phyloP scores from a whole-genome alignment of 1,140 invertebrate species.

The Augochlora pura region DNA sequence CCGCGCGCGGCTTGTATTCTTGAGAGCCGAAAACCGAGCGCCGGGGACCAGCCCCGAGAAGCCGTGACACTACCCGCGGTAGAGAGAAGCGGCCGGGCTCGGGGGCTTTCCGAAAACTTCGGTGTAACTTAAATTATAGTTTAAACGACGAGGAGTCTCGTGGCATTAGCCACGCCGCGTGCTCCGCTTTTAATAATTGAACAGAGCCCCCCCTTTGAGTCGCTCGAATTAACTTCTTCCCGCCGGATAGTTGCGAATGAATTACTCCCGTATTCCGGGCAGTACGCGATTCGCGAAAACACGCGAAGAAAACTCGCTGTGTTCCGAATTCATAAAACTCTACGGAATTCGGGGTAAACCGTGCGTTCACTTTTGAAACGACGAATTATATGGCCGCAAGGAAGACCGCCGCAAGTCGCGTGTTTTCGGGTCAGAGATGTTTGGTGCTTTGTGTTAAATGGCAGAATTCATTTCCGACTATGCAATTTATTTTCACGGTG shows the following conservation, averaged over 20 bases:
- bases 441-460: no score
- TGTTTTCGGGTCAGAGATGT: no score
- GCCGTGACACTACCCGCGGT: background rate
- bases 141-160: slow-evolving; percentile 44
- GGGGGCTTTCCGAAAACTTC: slow-evolving; percentile 11
- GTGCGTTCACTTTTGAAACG: no score
- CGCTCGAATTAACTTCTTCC: background rate
- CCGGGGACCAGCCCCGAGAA: background rate
- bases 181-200: slow-evolving; percentile 49
- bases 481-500: no score
- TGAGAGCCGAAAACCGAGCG: slow-evolving; percentile 11
- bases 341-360: no score
- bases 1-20: background rate
- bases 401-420: no score
- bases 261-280: background rate
- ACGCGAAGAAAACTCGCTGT: no score
- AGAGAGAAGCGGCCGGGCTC: background rate
- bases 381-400: no score
- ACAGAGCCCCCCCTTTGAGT: background rate
- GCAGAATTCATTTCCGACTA: no score
- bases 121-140: slow-evolving; percentile 27
- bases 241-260: background rate
- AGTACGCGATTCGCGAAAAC: background rate
- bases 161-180: slow-evolving; percentile 24
- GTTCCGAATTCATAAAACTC: no score